Base-by-base conservation (phyloP, 2,888 invertebrate genomes). In the Baronia brevicornis region DNA sequence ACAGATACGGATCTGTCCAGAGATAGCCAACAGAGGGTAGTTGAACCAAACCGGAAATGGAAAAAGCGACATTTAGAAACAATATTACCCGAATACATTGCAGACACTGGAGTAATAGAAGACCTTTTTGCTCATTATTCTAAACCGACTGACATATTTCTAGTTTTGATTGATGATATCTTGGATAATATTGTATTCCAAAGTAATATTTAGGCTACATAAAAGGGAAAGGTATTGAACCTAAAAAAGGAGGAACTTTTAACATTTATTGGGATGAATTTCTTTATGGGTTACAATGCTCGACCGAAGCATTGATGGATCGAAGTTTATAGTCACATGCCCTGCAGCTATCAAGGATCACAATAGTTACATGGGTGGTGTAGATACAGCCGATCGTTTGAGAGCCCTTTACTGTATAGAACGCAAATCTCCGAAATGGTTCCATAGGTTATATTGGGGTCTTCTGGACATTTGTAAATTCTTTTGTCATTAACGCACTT, bases 351-450 rank as follows among this genome's bases (percentile, higher is more conserved):
- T 48, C 35, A 46, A 45, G 38, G 46, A 45, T 33, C 46, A 48
- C 17, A 51, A 48, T 28, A 33, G 5, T 4, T 44, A 39, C 33
- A 43, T 44, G 44, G 42, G 41, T 33, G 17, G 51, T n/a, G 20
- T 20, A 20, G 2, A 20, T n/a, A 52, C 43, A 41, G 51, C 55
- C 32, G 60, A 62, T 48, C 44, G 51, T 38, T 42, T 55, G 38
- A 58, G 54, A 47, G 52, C 56, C 14, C 40, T 45, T 9, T 60
- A 56, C 43, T 48, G 45, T 41, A 41, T 59, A 23, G 52, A 52
- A 36, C 44, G 54, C 31, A 62, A 59, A 38, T 58, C 53, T 28
- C 48, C 48, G 23, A 53, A 61, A 46, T 60, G 58, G 57, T 60
- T 57, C 56, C 48, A 56, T 36, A 54, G 51, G 29, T 44, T 57